These are phyloP conservation scores for Drosophila triauraria DNA, from an alignment of 1,140 invertebrate genomes.

Conservation along the genomic window DNA sequence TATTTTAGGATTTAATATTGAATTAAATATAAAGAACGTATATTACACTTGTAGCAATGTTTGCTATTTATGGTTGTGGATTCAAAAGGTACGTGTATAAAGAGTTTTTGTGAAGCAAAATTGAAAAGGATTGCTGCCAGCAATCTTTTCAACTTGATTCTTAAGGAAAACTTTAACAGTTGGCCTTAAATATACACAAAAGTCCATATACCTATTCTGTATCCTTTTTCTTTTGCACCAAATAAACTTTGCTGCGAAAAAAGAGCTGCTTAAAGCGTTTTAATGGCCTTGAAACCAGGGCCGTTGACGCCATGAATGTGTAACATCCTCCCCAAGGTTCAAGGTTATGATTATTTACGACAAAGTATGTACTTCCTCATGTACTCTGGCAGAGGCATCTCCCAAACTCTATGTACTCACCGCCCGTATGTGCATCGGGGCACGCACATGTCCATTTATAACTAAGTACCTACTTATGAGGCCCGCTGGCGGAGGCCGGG, in stretches of 20 bases:
- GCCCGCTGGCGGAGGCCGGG: constrained; percentile 13
- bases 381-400: constrained; percentile 1
- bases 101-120: too few species aligned
- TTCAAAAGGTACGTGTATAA: neutral
- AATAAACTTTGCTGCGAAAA: neutral
- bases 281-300: constrained; percentile 22
- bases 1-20: neutral
- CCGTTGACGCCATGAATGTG: constrained; percentile 40
- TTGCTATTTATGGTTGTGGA: neutral
- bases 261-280: constrained; percentile 13
- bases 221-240: neutral
- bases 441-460: constrained; percentile 44
- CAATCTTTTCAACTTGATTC: neutral
- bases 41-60: neutral
- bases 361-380: constrained; percentile 41
- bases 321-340: constrained; percentile 50
- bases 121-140: too few species aligned
- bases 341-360: constrained; percentile 58
- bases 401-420: neutral
- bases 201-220: neutral
- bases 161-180: neutral
- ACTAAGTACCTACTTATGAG: constrained; percentile 53
- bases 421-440: constrained; percentile 6
- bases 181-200: neutral
- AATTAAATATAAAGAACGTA: neutral